Conservation (phyloP, 2,888 invertebrate species). For the Diarsia rubi region DNA sequence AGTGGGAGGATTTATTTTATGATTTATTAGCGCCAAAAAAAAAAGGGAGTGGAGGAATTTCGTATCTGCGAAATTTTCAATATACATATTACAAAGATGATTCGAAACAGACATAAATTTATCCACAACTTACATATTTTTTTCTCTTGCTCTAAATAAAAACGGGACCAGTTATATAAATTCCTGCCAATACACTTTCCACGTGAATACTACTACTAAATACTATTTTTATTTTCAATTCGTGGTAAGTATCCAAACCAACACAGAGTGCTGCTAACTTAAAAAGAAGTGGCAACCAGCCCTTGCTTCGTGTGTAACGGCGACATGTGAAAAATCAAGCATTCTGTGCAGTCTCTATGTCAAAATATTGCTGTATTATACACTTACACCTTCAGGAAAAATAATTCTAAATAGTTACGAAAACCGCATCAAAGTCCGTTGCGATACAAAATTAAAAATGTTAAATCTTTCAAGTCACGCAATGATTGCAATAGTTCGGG, state of each 20-base stretch:
- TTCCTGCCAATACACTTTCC: not conserved
- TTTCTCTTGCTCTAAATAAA: not conserved
- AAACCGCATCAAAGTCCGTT: not conserved
- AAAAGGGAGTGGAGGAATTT: too few species aligned
- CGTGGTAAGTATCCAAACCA: not conserved
- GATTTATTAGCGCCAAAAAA: too few species aligned
- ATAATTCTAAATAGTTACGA: not conserved
- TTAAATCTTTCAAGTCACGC: not conserved
- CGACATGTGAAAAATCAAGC: not conserved
- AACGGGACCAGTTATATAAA: not conserved
- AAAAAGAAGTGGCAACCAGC: not conserved
- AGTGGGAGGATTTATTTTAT: too few species aligned
- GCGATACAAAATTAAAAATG: not conserved
- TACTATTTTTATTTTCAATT: not conserved
- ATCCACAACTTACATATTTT: not conserved
- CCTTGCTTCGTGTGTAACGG: not conserved
- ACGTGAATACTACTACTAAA: not conserved
- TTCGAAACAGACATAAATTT: not conserved
- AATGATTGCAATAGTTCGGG: slow-evolving; percentile 14
- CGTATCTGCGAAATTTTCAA: not conserved
- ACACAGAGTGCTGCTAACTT: not conserved
- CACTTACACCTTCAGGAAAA: not conserved
- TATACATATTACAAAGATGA: not conserved
- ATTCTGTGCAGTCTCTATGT: not conserved
- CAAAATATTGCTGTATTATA: not conserved